phyloP scores from a whole-genome alignment of 2,113 vertebrate species.

The Balaeniceps rex region DNA sequence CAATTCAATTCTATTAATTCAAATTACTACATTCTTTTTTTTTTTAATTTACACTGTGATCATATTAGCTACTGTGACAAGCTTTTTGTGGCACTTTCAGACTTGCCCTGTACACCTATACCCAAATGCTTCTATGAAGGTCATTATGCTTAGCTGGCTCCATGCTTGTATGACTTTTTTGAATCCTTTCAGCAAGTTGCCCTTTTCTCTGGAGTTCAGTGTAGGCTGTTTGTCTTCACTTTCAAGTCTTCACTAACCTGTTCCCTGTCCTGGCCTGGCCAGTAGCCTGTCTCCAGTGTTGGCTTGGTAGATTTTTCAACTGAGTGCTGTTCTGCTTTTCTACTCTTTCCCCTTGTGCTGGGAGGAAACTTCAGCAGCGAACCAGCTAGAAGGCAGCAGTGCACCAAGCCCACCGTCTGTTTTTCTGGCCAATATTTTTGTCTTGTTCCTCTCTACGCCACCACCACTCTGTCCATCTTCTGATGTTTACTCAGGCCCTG shows the following conservation, averaged over 20 bases:
- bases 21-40: neutral
- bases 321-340: neutral
- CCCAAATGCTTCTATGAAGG: neutral
- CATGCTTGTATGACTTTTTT: neutral
- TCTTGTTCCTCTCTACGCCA: neutral
- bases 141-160: neutral
- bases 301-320: neutral
- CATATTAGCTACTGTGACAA: neutral
- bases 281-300: neutral
- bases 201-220: neutral
- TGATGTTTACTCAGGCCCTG: neutral
- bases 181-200: neutral
- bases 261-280: neutral
- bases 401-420: neutral
- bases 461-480: neutral
- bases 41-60: neutral
- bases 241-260: neutral
- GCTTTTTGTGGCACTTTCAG: neutral
- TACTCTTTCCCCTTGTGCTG: neutral
- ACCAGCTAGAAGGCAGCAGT: neutral
- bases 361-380: neutral
- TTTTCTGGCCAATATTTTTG: neutral
- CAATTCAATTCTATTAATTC: neutral
- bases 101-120: neutral
- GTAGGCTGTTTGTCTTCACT: neutral